Conservation (phyloP, 2,113 vertebrate genomes). For the Anoplopoma fimbria region DNA sequence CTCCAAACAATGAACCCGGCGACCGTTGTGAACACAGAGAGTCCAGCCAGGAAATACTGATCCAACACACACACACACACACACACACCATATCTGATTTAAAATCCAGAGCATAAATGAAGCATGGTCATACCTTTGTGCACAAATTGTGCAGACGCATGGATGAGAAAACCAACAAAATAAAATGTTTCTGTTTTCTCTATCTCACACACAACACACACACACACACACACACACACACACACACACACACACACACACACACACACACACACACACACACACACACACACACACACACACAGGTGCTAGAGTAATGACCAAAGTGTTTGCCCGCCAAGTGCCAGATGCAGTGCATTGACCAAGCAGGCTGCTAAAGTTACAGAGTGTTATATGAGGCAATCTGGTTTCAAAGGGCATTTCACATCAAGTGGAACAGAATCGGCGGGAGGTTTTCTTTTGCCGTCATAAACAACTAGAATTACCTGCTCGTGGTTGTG, state of each 20-base stretch:
- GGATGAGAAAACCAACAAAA: not conserved
- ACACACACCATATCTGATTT: not conserved
- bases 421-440: slow-evolving; percentile 22
- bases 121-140: not conserved
- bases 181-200: not conserved
- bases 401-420: slow-evolving; percentile 41
- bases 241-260: slow-evolving; percentile 2
- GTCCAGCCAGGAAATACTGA: slow-evolving; percentile 34
- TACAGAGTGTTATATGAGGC: slow-evolving; percentile 45
- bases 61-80: not conserved
- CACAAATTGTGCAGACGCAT: not conserved
- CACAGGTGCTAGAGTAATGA: slow-evolving; percentile 40
- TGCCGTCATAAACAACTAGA: slow-evolving; percentile 9
- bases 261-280: slow-evolving; percentile 8
- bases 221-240: slow-evolving; percentile 11
- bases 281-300: slow-evolving; percentile 19
- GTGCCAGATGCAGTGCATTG: slow-evolving; percentile 48
- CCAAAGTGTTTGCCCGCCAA: slow-evolving; percentile 32
- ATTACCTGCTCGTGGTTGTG: not conserved
- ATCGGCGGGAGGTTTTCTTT: not conserved
- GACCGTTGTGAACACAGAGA: slow-evolving; percentile 32
- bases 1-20: slow-evolving; percentile 69
- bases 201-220: not conserved
- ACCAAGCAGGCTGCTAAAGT: slow-evolving; percentile 20
- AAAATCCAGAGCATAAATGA: slow-evolving; percentile 11